These are phyloP conservation scores for Potamarius usumacintae DNA, from an alignment of 2,113 vertebrate species.

Conservation along the genomic window DNA sequence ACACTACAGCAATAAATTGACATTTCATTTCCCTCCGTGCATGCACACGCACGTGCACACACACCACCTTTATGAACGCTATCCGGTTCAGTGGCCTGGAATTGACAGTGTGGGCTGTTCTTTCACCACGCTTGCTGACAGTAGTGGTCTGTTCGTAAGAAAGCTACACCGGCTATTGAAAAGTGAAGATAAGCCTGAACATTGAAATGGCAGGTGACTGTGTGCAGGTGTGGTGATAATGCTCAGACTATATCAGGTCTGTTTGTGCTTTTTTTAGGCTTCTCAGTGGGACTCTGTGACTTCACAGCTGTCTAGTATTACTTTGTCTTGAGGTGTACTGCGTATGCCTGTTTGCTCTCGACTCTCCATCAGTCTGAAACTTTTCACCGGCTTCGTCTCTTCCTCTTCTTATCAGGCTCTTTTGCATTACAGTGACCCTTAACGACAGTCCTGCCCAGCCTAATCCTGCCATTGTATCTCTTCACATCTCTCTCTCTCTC, in stretches of 20 bases:
- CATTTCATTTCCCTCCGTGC: background rate
- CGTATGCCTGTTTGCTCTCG: background rate
- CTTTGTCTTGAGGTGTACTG: background rate
- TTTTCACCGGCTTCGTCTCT: conserved; percentile 10
- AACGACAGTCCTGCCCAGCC: background rate
- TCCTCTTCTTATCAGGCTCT: conserved; percentile 26
- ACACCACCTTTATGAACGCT: conserved; percentile 49
- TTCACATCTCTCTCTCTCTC: conserved; percentile 29
- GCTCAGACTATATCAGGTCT: conserved; percentile 51
- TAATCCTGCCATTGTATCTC: conserved; percentile 45
- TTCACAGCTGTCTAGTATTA: conserved; percentile 14
- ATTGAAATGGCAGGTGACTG: conserved; percentile 54
- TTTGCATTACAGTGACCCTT: conserved; percentile 34
- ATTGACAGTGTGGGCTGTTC: conserved; percentile 45
- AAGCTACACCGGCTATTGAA: conserved; percentile 48
- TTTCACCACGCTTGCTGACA: conserved; percentile 43
- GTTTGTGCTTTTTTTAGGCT: conserved; percentile 28
- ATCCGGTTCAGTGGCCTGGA: conserved; percentile 57
- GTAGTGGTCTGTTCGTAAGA: conserved; percentile 41
- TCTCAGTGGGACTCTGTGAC: conserved; percentile 10
- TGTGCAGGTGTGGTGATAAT: conserved; percentile 59
- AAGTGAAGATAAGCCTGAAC: conserved; percentile 62
- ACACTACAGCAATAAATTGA: background rate
- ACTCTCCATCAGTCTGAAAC: background rate
- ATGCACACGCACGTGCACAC: background rate